These are phyloP conservation scores for Anguilla obscura DNA, from an alignment of 2,797 vertebrate species.

Conservation along the genomic window DNA sequence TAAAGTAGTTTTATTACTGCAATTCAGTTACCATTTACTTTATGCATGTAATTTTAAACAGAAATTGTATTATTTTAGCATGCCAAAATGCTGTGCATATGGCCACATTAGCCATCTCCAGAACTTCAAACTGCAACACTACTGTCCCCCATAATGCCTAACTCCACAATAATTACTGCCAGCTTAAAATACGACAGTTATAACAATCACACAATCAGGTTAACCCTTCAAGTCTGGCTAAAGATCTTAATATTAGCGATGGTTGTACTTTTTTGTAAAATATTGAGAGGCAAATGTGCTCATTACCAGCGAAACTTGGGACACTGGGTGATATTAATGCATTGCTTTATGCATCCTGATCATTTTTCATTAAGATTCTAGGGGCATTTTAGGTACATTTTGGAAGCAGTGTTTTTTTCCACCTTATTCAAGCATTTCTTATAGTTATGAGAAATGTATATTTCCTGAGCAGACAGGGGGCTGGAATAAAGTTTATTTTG, in stretches of 20 bases:
- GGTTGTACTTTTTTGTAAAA: not conserved
- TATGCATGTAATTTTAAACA: not conserved
- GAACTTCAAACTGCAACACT: not conserved
- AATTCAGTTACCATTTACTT: conserved; percentile 34
- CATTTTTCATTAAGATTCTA: not conserved
- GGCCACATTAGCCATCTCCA: not conserved
- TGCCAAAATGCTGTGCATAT: not conserved
- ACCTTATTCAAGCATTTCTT: too few relatives aligned
- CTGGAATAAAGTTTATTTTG: not conserved
- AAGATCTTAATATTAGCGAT: not conserved
- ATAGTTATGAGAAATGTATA: too few relatives aligned
- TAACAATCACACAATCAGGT: not conserved
- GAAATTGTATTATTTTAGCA: not conserved
- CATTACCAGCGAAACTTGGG: not conserved
- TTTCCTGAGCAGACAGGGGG: not conserved
- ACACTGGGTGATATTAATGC: not conserved
- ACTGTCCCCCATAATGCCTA: not conserved
- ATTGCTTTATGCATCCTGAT: not conserved
- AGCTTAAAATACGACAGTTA: not conserved
- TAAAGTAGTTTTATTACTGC: conserved; percentile 44
- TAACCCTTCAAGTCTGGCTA: not conserved
- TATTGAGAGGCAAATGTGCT: not conserved
- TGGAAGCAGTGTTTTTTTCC: too few relatives aligned
- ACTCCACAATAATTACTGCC: not conserved
- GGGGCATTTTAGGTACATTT: too few relatives aligned